These are phyloP conservation scores for Trachelus troglodyta DNA, from an alignment of 2,888 invertebrate genomes.

Conservation along the genomic window DNA sequence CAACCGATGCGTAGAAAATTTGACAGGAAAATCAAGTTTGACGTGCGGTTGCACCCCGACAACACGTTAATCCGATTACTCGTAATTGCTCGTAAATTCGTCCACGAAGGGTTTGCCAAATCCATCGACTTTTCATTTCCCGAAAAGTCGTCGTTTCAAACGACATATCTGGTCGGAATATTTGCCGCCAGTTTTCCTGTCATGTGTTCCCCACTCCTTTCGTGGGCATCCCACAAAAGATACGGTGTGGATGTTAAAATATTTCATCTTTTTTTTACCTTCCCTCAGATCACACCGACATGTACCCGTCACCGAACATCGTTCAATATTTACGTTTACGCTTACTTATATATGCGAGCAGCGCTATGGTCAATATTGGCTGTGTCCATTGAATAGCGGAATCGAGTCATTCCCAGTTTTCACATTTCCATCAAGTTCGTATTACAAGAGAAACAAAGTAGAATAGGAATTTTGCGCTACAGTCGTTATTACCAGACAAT, in stretches of 20 bases:
- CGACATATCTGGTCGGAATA: neutral
- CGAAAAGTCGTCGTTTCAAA: neutral
- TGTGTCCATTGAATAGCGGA: neutral
- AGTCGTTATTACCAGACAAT: neutral
- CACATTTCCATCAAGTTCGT: neutral
- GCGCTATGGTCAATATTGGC: neutral
- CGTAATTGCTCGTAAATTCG: slow-evolving; percentile 41
- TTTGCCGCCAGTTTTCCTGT: neutral
- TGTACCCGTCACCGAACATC: neutral
- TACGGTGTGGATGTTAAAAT: neutral
- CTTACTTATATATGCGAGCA: neutral
- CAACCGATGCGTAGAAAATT: neutral
- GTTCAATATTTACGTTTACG: neutral
- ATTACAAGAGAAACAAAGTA: neutral
- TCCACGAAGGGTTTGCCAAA: slow-evolving; percentile 24
- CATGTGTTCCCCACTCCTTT: neutral
- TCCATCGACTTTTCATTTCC: neutral
- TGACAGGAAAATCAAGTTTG: neutral
- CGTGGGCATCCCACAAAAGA: neutral
- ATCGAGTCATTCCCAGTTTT: neutral
- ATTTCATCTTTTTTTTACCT: neutral
- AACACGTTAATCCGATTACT: slow-evolving; percentile 38
- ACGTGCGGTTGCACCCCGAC: slow-evolving; percentile 4
- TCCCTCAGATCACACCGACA: neutral
- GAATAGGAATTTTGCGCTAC: neutral